phyloP scores from a whole-genome alignment of 1,140 invertebrate genomes.

The Pachypsylla venusta region DNA sequence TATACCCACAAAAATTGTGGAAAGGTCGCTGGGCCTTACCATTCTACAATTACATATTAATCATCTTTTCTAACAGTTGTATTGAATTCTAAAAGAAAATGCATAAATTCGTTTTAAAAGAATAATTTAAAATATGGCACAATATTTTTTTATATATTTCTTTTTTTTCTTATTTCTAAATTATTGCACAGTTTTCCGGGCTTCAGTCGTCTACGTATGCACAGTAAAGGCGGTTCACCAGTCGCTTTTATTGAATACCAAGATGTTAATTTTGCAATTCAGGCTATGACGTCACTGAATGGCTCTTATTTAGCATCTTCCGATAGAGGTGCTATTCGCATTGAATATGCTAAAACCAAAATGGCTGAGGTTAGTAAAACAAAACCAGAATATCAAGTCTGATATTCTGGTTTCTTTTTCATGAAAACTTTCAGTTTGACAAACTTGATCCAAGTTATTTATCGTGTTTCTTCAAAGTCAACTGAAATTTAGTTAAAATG shows the following conservation, averaged over 20 bases:
- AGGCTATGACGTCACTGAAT: conserved; percentile 81
- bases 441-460: no score
- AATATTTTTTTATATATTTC: not conserved
- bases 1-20: no score
- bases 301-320: conserved; percentile 88
- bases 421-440: no score
- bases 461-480: no score
- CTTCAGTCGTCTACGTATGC: conserved; percentile 92
- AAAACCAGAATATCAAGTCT: no score
- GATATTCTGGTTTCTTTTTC: no score
- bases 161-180: not conserved
- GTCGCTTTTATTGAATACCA: conserved; percentile 96
- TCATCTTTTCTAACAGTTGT: no score
- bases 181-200: conserved; percentile 79
- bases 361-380: conserved; percentile 67
- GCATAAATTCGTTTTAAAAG: not conserved
- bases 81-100: not conserved
- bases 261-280: conserved; percentile 74
- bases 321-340: conserved; percentile 86
- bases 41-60: no score
- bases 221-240: conserved; percentile 79
- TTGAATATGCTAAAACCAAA: conserved; percentile 97
- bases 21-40: no score
- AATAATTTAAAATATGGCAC: not conserved
- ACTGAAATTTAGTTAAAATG: no score